phyloP scores from a whole-genome alignment of 1,140 invertebrate species.

The Akabosia matsudoensis region DNA sequence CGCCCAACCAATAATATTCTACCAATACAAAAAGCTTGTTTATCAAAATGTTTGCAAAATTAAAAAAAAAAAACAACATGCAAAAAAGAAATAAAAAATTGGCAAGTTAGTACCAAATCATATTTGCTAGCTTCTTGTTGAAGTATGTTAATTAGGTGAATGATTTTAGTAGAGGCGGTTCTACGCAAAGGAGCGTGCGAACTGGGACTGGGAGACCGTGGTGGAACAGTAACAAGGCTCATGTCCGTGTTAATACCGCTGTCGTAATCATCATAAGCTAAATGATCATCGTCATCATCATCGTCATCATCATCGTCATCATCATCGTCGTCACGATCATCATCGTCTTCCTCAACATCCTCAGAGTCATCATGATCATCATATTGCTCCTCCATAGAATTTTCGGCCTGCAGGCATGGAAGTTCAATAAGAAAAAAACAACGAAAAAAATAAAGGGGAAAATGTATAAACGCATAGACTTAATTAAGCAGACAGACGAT shows the following conservation, averaged over 20 bases:
- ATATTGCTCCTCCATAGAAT: background rate
- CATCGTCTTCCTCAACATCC: conserved; percentile 19
- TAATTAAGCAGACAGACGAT: too few relatives aligned
- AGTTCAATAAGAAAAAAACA: background rate
- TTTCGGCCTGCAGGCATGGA: conserved; percentile 10
- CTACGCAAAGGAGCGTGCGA: conserved; percentile 28
- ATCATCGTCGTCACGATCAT: conserved; percentile 29
- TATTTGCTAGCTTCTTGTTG: conserved; percentile 43
- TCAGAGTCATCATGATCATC: conserved; percentile 30
- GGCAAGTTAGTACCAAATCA: conserved; percentile 31
- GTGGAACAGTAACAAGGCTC: conserved; percentile 36
- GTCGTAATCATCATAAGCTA: conserved; percentile 35
- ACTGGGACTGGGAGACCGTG: conserved; percentile 15
- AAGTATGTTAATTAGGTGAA: conserved; percentile 39
- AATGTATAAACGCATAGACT: background rate
- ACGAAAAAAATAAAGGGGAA: background rate
- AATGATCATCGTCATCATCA: conserved; percentile 30
- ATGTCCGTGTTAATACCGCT: conserved; percentile 39
- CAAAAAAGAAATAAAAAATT: too few relatives aligned
- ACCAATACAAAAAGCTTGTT: background rate
- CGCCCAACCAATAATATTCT: background rate
- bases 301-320: conserved; percentile 32
- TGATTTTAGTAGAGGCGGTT: conserved; percentile 42
- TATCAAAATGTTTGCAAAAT: too few relatives aligned
- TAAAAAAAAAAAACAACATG: background rate